Percentiles rank a stretch among this genome's conserved stretches.
These are phyloP conservation scores for Corapipo altera DNA, from an alignment of 2,113 vertebrate species.

Conservation along the genomic window DNA sequence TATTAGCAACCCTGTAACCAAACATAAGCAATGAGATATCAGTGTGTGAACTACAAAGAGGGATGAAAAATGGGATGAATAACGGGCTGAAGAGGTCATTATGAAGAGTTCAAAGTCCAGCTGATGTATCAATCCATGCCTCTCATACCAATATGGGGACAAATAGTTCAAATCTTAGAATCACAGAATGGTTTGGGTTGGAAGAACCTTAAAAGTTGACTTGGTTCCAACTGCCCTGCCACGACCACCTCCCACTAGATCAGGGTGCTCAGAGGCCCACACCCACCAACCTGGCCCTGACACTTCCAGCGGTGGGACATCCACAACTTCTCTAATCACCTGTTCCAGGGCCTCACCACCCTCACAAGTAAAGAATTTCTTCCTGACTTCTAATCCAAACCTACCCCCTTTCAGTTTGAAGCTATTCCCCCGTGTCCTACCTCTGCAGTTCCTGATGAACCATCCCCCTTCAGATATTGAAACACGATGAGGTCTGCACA, in stretches of 20 bases:
- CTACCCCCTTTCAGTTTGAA: not conserved
- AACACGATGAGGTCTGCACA: not conserved
- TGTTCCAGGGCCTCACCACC: not conserved
- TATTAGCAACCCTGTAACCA: not conserved
- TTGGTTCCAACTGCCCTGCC: not conserved
- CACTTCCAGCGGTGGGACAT: not conserved
- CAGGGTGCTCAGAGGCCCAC: not conserved
- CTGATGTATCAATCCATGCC: not conserved
- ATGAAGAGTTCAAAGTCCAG: not conserved
- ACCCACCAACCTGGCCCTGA: not conserved
- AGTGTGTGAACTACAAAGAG: not conserved
- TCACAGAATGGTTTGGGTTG: not conserved
- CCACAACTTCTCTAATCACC: not conserved
- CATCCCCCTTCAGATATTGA: not conserved
- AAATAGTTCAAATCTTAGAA: not conserved
- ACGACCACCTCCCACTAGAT: not conserved
- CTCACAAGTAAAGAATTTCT: not conserved
- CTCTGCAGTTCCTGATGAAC: rapidly evolving
- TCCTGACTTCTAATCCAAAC: not conserved
- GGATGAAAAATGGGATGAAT: not conserved
- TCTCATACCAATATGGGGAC: not conserved
- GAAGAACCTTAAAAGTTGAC: not conserved
- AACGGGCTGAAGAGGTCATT: not conserved
- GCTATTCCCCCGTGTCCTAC: not conserved
- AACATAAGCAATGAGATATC: not conserved